Base-by-base conservation (phyloP, 2,888 invertebrate genomes). In the Tiliacea citrago region DNA sequence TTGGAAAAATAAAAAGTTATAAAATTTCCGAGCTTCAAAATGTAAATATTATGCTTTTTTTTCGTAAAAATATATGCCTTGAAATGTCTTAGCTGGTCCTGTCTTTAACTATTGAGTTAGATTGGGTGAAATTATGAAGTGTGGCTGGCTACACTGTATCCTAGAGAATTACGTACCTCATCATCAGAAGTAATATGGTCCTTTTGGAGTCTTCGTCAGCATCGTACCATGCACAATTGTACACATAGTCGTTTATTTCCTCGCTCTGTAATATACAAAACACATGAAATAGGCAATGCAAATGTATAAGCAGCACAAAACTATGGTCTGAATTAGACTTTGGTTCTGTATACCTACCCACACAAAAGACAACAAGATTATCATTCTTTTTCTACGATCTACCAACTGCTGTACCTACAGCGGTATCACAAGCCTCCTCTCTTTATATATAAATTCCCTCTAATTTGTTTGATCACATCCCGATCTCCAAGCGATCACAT, bases 171-270 rank as follows among this genome's bases (percentile, higher is more conserved):
- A 58, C 66, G 0, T 57, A 94, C 95, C 94, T 93, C 55, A 91
- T 88, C 21, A 95, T 77, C 0, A 94, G 86, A 12, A 95, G 78
- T 0, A 93, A 82, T 4, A 95, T 74, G 24, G 83, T 91, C 72
- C 83, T 93, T 86, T 92, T 94, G 3, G 89, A 86, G 0, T 72
- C 76, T 42, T 75, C 72, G 42, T 93, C 91, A 12, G 91, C 88
- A 0, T 91, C 82, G 70, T 94, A 94, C 95, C 95, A 95, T 6
- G 80, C 72, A 13, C 92, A 89, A 42, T 90, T 92, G 87, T 94
- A 95, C 0, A 94, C 79, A 0, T 92, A 92, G 0, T 85, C 84
- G 29, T 90, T 90, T 24, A 95, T 87, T 81, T 91, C 86, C 8
- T 86, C 87, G 62, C 95, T 95, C 95, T 95, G 89, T n/a, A 92